Evolutionary conservation across 2,888 invertebrate genomes (phyloP).

Genomic region (Omphaloscelis lunosa): DNA sequence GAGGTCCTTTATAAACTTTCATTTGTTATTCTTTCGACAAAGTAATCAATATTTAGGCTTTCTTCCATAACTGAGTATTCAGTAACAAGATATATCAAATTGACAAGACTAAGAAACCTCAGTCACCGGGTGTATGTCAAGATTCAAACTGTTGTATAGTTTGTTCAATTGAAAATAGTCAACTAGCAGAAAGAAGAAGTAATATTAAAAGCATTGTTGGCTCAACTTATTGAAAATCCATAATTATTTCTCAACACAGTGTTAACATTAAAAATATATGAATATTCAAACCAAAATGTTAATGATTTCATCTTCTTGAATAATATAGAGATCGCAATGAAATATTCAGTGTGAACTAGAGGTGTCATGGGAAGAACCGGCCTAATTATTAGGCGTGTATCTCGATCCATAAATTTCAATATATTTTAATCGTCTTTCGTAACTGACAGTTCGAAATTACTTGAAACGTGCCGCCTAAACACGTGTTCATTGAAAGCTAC

Average conservation of each 20-base stretch:
- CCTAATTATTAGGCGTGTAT: constrained; percentile 73
- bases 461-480: constrained; percentile 54
- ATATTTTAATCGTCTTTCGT: constrained; percentile 64
- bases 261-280: constrained; percentile 43
- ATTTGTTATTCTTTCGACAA: not conserved
- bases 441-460: constrained; percentile 54
- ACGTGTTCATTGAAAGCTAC: constrained; percentile 43
- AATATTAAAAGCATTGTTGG: constrained; percentile 20
- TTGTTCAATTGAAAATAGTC: not conserved
- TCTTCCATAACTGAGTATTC: not conserved
- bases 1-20: not conserved
- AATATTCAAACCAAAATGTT: constrained; percentile 65
- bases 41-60: not conserved
- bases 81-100: not conserved
- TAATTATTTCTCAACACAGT: constrained; percentile 19
- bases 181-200: not conserved
- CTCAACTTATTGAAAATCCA: constrained; percentile 41
- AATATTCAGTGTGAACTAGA: constrained; percentile 86
- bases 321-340: constrained; percentile 84
- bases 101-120: not conserved
- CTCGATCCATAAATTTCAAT: constrained; percentile 83
- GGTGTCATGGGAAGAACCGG: constrained; percentile 66
- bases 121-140: not conserved
- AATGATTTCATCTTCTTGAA: constrained; percentile 76
- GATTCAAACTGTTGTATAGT: not conserved